phyloP scores from a whole-genome alignment of 2,888 invertebrate genomes.

The Drosophila neotestacea region DNA sequence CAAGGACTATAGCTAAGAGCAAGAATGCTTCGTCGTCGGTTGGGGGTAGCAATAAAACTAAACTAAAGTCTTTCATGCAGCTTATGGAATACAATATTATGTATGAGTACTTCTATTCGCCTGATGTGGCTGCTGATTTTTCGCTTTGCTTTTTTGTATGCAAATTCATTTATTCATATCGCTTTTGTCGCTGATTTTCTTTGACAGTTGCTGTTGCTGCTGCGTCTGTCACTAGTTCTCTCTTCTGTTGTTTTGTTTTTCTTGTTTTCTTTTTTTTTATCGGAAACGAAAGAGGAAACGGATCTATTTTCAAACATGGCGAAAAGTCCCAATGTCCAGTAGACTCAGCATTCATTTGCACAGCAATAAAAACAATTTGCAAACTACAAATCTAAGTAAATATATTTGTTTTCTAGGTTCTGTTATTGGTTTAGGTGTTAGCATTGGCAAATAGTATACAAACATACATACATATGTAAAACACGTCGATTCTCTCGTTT shows the following conservation, averaged over 20 bases:
- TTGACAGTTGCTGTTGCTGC: slow-evolving; percentile 38
- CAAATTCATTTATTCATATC: slow-evolving; percentile 63
- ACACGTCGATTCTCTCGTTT: slow-evolving; percentile 15
- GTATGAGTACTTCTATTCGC: slow-evolving; percentile 37
- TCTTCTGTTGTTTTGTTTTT: slow-evolving; percentile 5
- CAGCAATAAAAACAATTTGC: slow-evolving; percentile 12
- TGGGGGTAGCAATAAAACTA: slow-evolving; percentile 64
- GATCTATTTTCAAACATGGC: slow-evolving; percentile 49
- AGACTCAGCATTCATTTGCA: slow-evolving; percentile 6
- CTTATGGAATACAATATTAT: slow-evolving; percentile 33
- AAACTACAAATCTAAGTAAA: slow-evolving; percentile 1
- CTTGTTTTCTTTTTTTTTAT: slow-evolving; percentile 12
- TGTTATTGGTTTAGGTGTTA: slow-evolving; percentile 7
- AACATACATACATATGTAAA: slow-evolving; percentile 28
- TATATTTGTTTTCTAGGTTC: background rate
- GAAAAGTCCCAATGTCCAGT: slow-evolving; percentile 26
- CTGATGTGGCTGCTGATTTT: slow-evolving; percentile 56
- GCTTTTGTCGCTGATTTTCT: slow-evolving; percentile 57
- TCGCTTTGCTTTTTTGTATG: slow-evolving; percentile 61
- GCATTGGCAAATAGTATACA: slow-evolving; percentile 7
- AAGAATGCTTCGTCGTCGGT: slow-evolving; percentile 38
- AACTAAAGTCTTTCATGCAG: slow-evolving; percentile 48
- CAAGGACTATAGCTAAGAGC: slow-evolving; percentile 54
- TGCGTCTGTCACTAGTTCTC: slow-evolving; percentile 32
- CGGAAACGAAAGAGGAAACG: slow-evolving; percentile 43